Percentiles rank a stretch among this genome's conserved stretches.
These are phyloP conservation scores for Setophaga kirtlandii DNA, from an alignment of 2,113 vertebrate genomes.

Conservation along the genomic window DNA sequence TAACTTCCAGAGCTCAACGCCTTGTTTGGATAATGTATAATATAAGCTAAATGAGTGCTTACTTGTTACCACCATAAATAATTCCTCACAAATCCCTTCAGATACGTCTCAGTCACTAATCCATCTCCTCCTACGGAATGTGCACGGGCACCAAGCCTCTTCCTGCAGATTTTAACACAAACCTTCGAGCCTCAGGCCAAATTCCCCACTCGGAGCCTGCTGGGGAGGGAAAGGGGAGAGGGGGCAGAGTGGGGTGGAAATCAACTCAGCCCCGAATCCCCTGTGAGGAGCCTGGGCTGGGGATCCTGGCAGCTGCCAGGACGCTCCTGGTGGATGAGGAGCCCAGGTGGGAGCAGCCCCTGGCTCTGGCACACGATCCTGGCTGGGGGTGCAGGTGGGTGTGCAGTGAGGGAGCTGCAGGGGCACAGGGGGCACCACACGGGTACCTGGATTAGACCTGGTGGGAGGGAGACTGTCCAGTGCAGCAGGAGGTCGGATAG, in stretches of 20 bases:
- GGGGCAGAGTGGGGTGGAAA: background rate
- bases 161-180: background rate
- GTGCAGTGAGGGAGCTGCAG: background rate
- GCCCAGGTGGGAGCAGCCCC: background rate
- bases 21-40: conserved; percentile 76
- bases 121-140: conserved; percentile 43
- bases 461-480: background rate
- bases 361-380: background rate
- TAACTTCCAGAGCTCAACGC: conserved; percentile 65
- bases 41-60: conserved; percentile 77
- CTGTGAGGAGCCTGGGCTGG: background rate
- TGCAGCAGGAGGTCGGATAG: background rate
- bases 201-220: background rate
- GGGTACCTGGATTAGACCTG: background rate
- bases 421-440: background rate
- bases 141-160: background rate
- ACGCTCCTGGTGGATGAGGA: background rate
- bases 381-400: background rate
- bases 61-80: conserved; percentile 76
- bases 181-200: background rate
- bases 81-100: conserved; percentile 72
- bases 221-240: background rate
- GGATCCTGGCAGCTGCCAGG: background rate
- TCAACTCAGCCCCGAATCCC: fast-evolving
- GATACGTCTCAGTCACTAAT: conserved; percentile 44